Evolutionary conservation across 2,797 vertebrate genomes (phyloP).

Genomic region (Choloepus didactylus): DNA sequence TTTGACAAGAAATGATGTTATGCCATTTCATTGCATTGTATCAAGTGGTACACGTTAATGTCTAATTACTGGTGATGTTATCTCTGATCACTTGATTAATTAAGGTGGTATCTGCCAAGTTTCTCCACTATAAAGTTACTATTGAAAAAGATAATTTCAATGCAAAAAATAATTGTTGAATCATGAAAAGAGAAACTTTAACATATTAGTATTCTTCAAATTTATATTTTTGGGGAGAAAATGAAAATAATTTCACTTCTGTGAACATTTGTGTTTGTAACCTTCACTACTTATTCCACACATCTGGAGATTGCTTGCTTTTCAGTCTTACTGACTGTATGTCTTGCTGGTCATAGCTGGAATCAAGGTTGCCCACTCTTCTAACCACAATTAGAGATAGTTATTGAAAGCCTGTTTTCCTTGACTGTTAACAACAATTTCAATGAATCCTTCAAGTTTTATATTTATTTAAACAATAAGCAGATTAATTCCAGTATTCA

Average conservation of each 20-base stretch:
- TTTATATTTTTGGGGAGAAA: constrained; percentile 27
- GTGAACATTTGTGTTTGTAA: background rate
- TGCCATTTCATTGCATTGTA: background rate
- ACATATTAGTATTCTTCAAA: constrained; percentile 7
- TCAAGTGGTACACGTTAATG: background rate
- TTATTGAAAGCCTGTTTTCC: background rate
- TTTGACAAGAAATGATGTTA: background rate
- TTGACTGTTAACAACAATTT: background rate
- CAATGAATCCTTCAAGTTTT: background rate
- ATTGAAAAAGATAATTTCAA: constrained; percentile 35
- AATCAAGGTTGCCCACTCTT: background rate
- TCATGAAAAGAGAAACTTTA: background rate
- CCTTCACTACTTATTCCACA: background rate
- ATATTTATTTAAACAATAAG: constrained; percentile 39
- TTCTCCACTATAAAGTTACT: constrained; percentile 14
- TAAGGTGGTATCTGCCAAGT: background rate
- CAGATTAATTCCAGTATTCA: constrained; percentile 51
- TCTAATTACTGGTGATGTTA: background rate
- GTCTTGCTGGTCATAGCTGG: background rate
- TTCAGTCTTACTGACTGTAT: background rate
- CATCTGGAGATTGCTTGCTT: background rate
- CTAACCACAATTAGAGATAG: background rate
- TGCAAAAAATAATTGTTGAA: constrained; percentile 6
- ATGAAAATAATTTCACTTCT: background rate
- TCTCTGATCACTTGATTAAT: background rate